phyloP scores from a whole-genome alignment of 2,797 vertebrate genomes.

The Rhinoraja longicauda region DNA sequence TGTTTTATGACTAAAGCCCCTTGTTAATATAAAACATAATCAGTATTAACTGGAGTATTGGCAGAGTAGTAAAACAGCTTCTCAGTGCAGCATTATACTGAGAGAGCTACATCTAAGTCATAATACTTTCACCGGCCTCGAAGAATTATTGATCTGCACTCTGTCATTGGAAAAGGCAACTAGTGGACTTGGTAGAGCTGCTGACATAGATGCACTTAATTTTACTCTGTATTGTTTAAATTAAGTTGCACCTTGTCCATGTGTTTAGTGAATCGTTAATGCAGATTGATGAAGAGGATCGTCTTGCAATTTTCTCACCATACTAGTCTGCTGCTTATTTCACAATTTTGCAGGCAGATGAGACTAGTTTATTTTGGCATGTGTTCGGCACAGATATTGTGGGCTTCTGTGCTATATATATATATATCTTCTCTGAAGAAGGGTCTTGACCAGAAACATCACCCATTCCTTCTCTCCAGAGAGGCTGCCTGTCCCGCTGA shows the following conservation, averaged over 20 bases:
- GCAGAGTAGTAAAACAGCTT: not conserved
- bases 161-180: not conserved
- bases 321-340: not conserved
- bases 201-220: conserved; percentile 7
- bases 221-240: not conserved
- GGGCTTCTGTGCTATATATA: too few relatives aligned
- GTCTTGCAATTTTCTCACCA: not conserved
- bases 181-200: not conserved
- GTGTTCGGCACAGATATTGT: too few relatives aligned
- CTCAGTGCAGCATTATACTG: conserved; percentile 1
- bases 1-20: not conserved
- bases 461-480: too few relatives aligned
- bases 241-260: not conserved
- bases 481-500: too few relatives aligned
- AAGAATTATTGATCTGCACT: conserved; percentile 15
- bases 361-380: too few relatives aligned
- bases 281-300: not conserved
- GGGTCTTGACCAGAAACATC: too few relatives aligned
- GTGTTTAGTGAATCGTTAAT: not conserved
- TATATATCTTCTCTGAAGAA: too few relatives aligned
- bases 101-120: not conserved
- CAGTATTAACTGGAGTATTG: conserved; percentile 29
- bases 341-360: not conserved
- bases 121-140: conserved; percentile 18
- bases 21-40: conserved; percentile 34